Evolutionary conservation across 2,113 vertebrate genomes (phyloP).

Genomic region (Lota lota): DNA sequence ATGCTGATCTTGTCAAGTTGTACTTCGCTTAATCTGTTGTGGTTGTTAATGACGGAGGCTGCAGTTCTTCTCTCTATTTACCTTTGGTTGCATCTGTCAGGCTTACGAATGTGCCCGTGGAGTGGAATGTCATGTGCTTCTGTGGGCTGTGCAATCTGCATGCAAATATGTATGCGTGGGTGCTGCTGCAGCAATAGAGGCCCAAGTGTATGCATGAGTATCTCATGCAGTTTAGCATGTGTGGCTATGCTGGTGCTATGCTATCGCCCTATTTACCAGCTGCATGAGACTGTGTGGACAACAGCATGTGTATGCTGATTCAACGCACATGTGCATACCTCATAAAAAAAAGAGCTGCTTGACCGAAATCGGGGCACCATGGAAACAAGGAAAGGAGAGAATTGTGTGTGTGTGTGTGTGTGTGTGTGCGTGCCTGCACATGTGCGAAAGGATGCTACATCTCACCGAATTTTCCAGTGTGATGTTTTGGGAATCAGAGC

Average conservation of each 20-base stretch:
- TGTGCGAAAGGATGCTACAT: not conserved
- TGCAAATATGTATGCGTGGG: not conserved
- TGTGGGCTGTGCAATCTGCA: not conserved
- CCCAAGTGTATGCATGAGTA: not conserved
- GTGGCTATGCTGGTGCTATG: slow-evolving; percentile 14
- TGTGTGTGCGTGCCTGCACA: not conserved
- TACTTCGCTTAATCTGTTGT: too few species aligned
- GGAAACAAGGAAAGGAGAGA: slow-evolving; percentile 49
- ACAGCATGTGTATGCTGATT: slow-evolving; percentile 59
- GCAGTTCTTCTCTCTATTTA: not conserved
- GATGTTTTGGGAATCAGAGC: not conserved
- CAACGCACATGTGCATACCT: slow-evolving; percentile 48
- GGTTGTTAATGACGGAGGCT: not conserved
- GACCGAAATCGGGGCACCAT: slow-evolving; percentile 64
- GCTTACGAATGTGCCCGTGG: not conserved
- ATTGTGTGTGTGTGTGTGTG: slow-evolving; percentile 5
- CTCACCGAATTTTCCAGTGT: not conserved
- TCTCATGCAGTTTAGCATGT: not conserved
- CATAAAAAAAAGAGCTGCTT: slow-evolving; percentile 53
- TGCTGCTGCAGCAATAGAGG: not conserved
- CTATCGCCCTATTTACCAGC: slow-evolving; percentile 46
- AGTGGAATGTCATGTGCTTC: not conserved
- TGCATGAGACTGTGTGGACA: slow-evolving; percentile 21
- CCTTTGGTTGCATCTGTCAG: not conserved
- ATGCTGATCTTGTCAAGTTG: too few species aligned